Percentiles rank a stretch among this genome's conserved stretches.
Conservation (phyloP, 2,797 vertebrate genomes). For the Diplodus sargus region DNA sequence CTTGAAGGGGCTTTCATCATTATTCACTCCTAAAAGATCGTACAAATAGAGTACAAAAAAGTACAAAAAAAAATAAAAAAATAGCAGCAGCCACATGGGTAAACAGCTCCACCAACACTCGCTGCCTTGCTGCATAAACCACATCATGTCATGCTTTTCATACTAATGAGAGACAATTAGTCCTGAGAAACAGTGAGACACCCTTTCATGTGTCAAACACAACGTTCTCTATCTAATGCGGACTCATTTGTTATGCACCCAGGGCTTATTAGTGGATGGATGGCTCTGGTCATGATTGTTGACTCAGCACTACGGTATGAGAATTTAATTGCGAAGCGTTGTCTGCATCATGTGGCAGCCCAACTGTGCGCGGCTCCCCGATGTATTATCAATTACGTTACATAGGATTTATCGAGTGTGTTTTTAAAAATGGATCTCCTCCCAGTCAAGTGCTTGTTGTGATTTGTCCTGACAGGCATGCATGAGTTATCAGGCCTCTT, state of each 20-base stretch:
- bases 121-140: constrained; percentile 49
- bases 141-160: constrained; percentile 70
- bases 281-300: constrained; percentile 67
- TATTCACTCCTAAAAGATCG: constrained; percentile 16
- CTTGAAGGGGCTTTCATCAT: not conserved
- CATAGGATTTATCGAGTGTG: constrained; percentile 33
- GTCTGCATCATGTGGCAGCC: constrained; percentile 39
- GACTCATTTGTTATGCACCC: constrained; percentile 73
- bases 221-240: constrained; percentile 64
- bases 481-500: constrained; percentile 1
- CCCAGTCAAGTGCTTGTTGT: constrained; percentile 19
- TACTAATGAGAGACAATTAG: constrained; percentile 80
- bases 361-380: constrained; percentile 38
- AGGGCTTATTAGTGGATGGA: constrained; percentile 72
- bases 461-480: constrained; percentile 27
- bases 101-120: constrained; percentile 48
- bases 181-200: constrained; percentile 62
- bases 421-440: constrained; percentile 34
- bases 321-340: constrained; percentile 64
- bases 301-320: constrained; percentile 71
- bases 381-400: constrained; percentile 32
- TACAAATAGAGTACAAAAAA: constrained; percentile 10
- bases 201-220: constrained; percentile 71
- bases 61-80: not conserved
- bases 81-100: constrained; percentile 28